phyloP scores from a whole-genome alignment of 2,888 invertebrate genomes.

The Ferdinandea cuprea region DNA sequence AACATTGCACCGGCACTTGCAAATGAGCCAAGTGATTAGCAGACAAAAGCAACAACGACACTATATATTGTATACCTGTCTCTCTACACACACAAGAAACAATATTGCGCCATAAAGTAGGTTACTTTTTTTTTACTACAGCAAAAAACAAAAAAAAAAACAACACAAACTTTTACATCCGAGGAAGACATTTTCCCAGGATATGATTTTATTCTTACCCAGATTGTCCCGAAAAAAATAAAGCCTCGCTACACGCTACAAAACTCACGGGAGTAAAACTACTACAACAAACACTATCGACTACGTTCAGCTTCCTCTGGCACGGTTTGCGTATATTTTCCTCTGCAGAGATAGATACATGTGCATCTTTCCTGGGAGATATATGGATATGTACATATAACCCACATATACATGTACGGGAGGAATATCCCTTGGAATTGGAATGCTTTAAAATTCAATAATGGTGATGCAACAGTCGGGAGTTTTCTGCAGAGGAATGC shows the following conservation, averaged over 20 bases:
- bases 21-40: conserved; percentile 71
- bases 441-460: conserved; percentile 22
- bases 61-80: conserved; percentile 36
- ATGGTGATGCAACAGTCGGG: conserved; percentile 39
- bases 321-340: conserved; percentile 47
- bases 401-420: background rate
- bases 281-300: conserved; percentile 38
- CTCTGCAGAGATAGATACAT: conserved; percentile 12
- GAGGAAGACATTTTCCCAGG: conserved; percentile 31
- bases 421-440: conserved; percentile 50
- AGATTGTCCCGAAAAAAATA: conserved; percentile 50
- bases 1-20: conserved; percentile 50
- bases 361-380: background rate
- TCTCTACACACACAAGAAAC: conserved; percentile 20
- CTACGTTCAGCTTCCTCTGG: conserved; percentile 46
- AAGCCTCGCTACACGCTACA: conserved; percentile 7
- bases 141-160: background rate
- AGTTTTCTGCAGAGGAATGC: conserved; percentile 61
- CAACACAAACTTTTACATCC: background rate
- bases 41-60: conserved; percentile 54
- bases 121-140: conserved; percentile 40
- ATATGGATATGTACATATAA: too few relatives aligned
- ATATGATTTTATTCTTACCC: conserved; percentile 67
- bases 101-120: conserved; percentile 47
- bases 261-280: conserved; percentile 62